Conservation (phyloP, 2,797 vertebrate genomes). For the Microctenopoma stevenorrisi region DNA sequence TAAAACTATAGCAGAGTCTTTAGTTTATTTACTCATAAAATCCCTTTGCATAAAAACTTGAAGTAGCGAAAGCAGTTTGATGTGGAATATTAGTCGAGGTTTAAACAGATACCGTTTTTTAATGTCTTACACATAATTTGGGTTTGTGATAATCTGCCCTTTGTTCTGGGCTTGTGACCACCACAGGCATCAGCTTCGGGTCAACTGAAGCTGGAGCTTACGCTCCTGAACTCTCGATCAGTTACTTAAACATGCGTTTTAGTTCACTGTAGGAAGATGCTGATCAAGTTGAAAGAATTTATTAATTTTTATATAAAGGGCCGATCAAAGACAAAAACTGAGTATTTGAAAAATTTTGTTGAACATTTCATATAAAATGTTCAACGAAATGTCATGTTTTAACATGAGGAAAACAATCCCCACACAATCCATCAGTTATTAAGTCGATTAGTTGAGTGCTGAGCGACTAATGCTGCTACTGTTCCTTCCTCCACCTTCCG, state of each 20-base stretch:
- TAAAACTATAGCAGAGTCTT: too few relatives aligned
- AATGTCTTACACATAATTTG: background rate
- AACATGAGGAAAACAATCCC: background rate
- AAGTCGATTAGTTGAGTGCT: conserved; percentile 6
- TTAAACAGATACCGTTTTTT: background rate
- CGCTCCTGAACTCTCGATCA: too few relatives aligned
- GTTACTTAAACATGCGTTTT: conserved; percentile 7
- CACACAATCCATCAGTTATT: conserved; percentile 17
- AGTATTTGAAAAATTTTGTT: background rate
- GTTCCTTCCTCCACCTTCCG: conserved; percentile 29
- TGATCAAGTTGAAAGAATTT: conserved; percentile 2
- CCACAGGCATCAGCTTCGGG: conserved; percentile 4
- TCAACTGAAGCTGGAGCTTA: background rate
- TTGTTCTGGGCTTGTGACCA: background rate
- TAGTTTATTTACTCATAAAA: too few relatives aligned
- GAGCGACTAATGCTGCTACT: background rate
- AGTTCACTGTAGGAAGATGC: conserved; percentile 2
- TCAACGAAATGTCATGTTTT: background rate
- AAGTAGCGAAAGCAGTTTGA: background rate
- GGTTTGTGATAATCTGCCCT: background rate
- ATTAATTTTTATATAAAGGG: background rate
- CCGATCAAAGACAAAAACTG: background rate
- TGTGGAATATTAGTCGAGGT: background rate
- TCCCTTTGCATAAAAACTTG: too few relatives aligned
- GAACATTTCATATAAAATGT: background rate